These are phyloP conservation scores for Geococcyx californianus DNA, from an alignment of 2,113 vertebrate genomes.

Conservation along the genomic window DNA sequence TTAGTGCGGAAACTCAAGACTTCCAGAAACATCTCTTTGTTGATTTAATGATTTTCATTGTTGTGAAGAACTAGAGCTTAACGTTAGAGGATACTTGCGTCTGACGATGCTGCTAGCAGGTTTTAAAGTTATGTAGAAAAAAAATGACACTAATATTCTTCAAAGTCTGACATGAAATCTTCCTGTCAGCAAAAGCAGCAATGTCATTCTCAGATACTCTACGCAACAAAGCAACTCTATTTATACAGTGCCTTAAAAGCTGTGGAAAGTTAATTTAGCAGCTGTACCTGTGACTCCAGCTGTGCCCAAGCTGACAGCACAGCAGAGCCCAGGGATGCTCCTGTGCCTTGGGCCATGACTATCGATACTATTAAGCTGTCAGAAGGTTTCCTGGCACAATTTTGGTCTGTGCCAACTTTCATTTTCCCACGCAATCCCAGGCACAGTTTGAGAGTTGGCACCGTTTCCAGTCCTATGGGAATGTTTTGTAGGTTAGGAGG, in stretches of 20 bases:
- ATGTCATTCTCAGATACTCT: neutral
- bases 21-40: neutral
- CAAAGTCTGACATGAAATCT: neutral
- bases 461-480: neutral
- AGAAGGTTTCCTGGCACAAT: neutral
- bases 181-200: neutral
- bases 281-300: neutral
- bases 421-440: neutral
- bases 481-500: conserved; percentile 41
- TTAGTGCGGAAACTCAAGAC: conserved; percentile 34
- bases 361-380: conserved; percentile 6
- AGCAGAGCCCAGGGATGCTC: neutral
- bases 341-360: neutral
- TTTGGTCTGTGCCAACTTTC: neutral
- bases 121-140: neutral
- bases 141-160: neutral
- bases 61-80: neutral
- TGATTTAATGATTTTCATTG: neutral
- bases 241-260: neutral
- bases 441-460: conserved; percentile 52
- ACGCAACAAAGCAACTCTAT: neutral
- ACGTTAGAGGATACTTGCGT: neutral
- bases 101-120: neutral
- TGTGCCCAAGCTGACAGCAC: neutral
- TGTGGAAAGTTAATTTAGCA: neutral